A percentile compares a stretch with the other conserved stretches of the same genome.
Evolutionary conservation across 2,888 invertebrate species (phyloP).

Genomic region (Erpobdella octoculata): DNA sequence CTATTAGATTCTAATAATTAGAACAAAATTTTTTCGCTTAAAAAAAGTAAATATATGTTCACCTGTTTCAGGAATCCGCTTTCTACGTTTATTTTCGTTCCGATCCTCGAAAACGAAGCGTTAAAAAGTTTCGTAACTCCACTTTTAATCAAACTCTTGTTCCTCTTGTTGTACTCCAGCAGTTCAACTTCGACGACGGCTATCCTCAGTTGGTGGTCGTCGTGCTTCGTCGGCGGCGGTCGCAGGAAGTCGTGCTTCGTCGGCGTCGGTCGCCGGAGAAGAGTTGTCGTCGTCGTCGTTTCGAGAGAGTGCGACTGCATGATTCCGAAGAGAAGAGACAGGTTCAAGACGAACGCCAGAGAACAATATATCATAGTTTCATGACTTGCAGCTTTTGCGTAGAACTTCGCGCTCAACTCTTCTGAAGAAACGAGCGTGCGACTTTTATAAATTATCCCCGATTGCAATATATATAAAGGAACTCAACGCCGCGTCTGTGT

Average conservation of each 20-base stretch:
- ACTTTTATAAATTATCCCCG: too few relatives aligned
- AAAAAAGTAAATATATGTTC: too few relatives aligned
- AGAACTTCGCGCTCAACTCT: too few relatives aligned
- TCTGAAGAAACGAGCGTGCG: too few relatives aligned
- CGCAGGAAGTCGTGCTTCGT: too few relatives aligned
- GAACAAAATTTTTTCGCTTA: too few relatives aligned
- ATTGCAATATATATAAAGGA: too few relatives aligned
- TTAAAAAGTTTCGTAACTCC: not conserved
- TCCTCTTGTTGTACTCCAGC: not conserved
- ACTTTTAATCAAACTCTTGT: not conserved
- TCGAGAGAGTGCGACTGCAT: too few relatives aligned
- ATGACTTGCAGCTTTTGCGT: constrained; percentile 2
- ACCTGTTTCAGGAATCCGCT: constrained; percentile 11
- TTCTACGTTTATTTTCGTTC: constrained; percentile 4
- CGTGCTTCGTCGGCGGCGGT: not conserved
- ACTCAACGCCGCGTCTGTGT: too few relatives aligned
- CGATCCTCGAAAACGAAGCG: constrained; percentile 3
- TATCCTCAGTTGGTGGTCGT: not conserved
- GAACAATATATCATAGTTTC: not conserved
- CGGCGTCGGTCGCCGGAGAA: too few relatives aligned
- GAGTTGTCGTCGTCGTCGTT: too few relatives aligned
- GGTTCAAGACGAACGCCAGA: not conserved
- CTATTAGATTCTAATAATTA: too few relatives aligned
- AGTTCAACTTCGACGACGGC: not conserved
- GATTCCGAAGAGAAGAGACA: constrained; percentile 6